Conservation (phyloP, 2,113 vertebrate genomes). For the Vulpes ferrilata region DNA sequence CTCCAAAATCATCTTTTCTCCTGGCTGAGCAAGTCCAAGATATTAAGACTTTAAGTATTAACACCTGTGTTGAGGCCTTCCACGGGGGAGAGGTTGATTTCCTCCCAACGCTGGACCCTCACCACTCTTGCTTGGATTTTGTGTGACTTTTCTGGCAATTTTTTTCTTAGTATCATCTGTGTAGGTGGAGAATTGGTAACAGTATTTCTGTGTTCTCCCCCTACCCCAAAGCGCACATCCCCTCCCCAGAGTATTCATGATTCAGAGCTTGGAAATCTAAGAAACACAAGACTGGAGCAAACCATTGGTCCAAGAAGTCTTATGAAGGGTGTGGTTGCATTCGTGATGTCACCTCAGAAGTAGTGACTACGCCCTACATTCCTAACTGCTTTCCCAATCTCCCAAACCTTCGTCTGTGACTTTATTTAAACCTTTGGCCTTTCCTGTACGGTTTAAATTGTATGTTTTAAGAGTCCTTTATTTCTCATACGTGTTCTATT, state of each 20-base stretch:
- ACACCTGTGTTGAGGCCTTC: not conserved
- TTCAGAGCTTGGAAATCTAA: not conserved
- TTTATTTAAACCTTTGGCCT: not conserved
- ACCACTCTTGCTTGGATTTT: not conserved
- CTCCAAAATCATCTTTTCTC: not conserved
- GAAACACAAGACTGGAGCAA: not conserved
- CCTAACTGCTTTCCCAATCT: not conserved
- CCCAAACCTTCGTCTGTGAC: not conserved
- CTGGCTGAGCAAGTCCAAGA: not conserved
- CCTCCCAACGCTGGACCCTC: not conserved
- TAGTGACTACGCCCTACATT: not conserved
- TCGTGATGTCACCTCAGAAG: not conserved
- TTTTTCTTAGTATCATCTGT: not conserved
- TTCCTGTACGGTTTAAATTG: not conserved
- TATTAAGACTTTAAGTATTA: not conserved
- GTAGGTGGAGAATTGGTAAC: not conserved
- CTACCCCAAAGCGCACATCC: no score
- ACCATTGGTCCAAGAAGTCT: not conserved
- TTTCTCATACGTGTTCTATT: not conserved
- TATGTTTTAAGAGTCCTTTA: not conserved
- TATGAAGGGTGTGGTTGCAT: not conserved
- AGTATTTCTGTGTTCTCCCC: not conserved
- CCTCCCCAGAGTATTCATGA: not conserved
- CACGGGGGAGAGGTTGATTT: not conserved
- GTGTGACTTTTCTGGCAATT: not conserved